These are phyloP conservation scores for Hemistola chrysoprasaria DNA, from an alignment of 2,888 invertebrate species.

Conservation along the genomic window DNA sequence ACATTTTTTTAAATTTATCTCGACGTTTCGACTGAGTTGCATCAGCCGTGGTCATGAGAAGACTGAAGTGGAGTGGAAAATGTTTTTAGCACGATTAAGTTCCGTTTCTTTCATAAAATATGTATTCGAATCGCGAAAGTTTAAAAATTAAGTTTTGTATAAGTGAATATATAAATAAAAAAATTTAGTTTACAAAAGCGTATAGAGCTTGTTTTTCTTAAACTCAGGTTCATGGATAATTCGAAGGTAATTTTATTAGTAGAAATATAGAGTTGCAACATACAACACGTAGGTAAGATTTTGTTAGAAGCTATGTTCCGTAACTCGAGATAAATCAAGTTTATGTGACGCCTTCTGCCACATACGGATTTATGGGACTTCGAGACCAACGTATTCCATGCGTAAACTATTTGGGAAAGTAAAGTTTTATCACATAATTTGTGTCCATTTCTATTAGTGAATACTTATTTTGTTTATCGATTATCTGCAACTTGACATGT, in stretches of 20 bases:
- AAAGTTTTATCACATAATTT: slow-evolving; percentile 39
- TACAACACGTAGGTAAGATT: slow-evolving; percentile 49
- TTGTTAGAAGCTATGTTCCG: slow-evolving; percentile 67
- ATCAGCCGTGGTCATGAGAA: too few relatives aligned
- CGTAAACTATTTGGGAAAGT: slow-evolving; percentile 39
- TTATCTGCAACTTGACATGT: slow-evolving; percentile 12
- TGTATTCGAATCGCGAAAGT: too few relatives aligned
- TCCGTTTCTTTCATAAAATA: too few relatives aligned
- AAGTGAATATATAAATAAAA: too few relatives aligned
- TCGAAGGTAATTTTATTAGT: slow-evolving; percentile 23
- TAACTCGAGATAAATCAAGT: slow-evolving; percentile 76
- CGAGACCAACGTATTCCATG: slow-evolving; percentile 60
- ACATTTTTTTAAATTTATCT: too few relatives aligned
- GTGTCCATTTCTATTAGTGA: slow-evolving; percentile 30
- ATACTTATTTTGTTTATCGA: slow-evolving; percentile 9
- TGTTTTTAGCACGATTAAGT: too few relatives aligned
- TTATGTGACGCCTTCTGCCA: slow-evolving; percentile 75
- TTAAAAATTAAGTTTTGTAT: too few relatives aligned
- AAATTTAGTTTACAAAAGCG: too few relatives aligned
- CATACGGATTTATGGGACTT: slow-evolving; percentile 68
- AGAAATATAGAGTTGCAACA: slow-evolving; percentile 42
- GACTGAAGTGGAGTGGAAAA: too few relatives aligned
- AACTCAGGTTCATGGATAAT: too few relatives aligned
- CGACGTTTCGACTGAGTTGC: too few relatives aligned
- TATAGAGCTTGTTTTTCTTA: too few relatives aligned